Evolutionary conservation across 2,113 vertebrate species (phyloP), one percentile per base, ranked within the genome.

Genomic region (Cavia aperea): DNA sequence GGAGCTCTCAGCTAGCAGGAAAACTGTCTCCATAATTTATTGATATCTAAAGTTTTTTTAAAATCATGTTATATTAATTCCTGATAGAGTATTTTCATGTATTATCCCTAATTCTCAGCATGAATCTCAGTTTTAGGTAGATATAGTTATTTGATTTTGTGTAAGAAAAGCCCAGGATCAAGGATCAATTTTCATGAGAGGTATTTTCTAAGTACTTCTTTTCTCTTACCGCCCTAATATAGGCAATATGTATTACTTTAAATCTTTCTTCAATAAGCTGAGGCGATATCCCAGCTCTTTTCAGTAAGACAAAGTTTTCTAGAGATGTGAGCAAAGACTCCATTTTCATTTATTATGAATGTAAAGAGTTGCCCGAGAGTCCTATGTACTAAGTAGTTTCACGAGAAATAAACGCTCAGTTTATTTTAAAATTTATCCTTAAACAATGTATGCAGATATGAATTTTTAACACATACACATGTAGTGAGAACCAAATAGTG

Each of bases 181-280:
- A 7, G 46, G 3, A 54, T 54, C 51, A 5, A 33, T 11, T n/a
- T 92, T 95, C 86, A 90, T 94, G 96, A 81, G 93, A 94, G 90
- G 29, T 21, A 68, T 23, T 95, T 88, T 94, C 39, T 65, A 95
- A 95, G 94, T 70, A 94, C 70, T 92, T 95, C 86, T 85, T 68
- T 92, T 9, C 79, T 93, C 82, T 95, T 18, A n/a, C n/a, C 16
- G 16, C 7, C 18, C 29, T 75, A 6, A 81, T 49, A 7, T 93
- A 85, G 39, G 4, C 87, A 81, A 16, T 75, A 86, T 75, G 95
- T 96, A 86, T 81, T 87, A 86, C 36, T 24, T 77, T 68, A 81
- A 81, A 15, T 92, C 84, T 86, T 95, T 96, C 86, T 81, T 87
- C 46, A 93, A 87, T 68, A 92, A 95, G 89, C 18, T 31, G 65